Conservation (phyloP, 1,140 invertebrate species). For the Drosophila hydei region DNA sequence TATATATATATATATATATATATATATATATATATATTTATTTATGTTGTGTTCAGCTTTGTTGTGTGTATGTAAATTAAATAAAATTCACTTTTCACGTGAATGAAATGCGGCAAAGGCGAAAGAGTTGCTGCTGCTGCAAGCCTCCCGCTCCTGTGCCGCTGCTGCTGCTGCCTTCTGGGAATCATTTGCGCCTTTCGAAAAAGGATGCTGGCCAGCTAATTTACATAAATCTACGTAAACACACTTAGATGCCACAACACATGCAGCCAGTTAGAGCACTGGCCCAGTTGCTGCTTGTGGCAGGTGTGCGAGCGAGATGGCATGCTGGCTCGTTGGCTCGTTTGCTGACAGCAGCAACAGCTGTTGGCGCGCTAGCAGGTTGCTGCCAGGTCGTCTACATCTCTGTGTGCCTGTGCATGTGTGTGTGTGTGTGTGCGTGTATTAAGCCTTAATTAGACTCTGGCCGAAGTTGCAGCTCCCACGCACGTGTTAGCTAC, state of each 20-base stretch:
- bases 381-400: constrained; percentile 7
- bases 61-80: constrained; percentile 42
- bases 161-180: constrained; percentile 61
- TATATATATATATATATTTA: constrained; percentile 1
- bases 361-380: constrained; percentile 41
- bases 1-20: constrained; percentile 11
- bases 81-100: constrained; percentile 59
- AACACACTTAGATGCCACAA: constrained; percentile 35
- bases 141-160: constrained; percentile 1
- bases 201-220: constrained; percentile 59
- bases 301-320: neutral
- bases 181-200: constrained; percentile 74
- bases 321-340: neutral
- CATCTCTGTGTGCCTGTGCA: neutral
- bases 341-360: constrained; percentile 1
- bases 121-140: constrained; percentile 32
- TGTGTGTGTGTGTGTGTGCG: constrained; percentile 16
- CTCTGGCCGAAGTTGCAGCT: constrained; percentile 44
- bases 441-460: constrained; percentile 64
- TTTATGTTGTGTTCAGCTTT: constrained; percentile 1
- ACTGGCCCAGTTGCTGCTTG: neutral
- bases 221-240: constrained; percentile 78
- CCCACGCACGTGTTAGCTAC: constrained; percentile 69
- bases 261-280: constrained; percentile 7
- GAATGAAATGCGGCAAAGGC: constrained; percentile 55